Conservation (phyloP, 1,140 invertebrate species). For the Gryllus bimaculatus region DNA sequence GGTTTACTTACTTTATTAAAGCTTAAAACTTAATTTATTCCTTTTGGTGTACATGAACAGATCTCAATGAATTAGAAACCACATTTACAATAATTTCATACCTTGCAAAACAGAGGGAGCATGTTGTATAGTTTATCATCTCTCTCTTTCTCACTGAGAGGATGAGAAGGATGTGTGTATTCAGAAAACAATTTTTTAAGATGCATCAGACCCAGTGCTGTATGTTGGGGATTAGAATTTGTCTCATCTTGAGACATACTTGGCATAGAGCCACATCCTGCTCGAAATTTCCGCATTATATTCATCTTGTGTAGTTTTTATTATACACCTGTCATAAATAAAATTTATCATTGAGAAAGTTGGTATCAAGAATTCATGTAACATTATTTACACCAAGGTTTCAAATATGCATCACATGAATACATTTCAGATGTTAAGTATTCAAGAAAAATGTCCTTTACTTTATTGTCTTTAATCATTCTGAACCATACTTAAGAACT, state of each 20-base stretch:
- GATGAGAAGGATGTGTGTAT: slow-evolving; percentile 76
- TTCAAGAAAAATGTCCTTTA: not conserved
- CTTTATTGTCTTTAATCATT: not conserved
- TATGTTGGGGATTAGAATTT: slow-evolving; percentile 55
- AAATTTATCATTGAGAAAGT: not conserved
- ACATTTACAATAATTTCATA: slow-evolving; percentile 33
- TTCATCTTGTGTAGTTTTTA: slow-evolving; percentile 51
- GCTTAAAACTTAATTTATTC: no score
- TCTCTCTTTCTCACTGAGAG: slow-evolving; percentile 69
- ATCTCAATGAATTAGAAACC: not conserved
- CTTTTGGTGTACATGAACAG: no score
- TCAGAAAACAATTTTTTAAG: slow-evolving; percentile 93
- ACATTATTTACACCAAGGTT: not conserved
- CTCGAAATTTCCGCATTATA: slow-evolving; percentile 69
- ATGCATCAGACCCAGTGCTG: slow-evolving; percentile 86
- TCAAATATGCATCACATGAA: not conserved
- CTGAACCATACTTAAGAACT: not conserved
- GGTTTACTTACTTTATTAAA: not conserved
- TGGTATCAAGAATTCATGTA: not conserved
- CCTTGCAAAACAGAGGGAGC: slow-evolving; percentile 96
- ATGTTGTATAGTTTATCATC: slow-evolving; percentile 96
- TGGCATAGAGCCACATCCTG: slow-evolving; percentile 45
- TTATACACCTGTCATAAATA: not conserved
- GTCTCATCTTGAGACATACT: slow-evolving; percentile 37
- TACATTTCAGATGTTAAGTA: not conserved